phyloP scores from a whole-genome alignment of 2,113 vertebrate genomes.

The Cairina moschata region DNA sequence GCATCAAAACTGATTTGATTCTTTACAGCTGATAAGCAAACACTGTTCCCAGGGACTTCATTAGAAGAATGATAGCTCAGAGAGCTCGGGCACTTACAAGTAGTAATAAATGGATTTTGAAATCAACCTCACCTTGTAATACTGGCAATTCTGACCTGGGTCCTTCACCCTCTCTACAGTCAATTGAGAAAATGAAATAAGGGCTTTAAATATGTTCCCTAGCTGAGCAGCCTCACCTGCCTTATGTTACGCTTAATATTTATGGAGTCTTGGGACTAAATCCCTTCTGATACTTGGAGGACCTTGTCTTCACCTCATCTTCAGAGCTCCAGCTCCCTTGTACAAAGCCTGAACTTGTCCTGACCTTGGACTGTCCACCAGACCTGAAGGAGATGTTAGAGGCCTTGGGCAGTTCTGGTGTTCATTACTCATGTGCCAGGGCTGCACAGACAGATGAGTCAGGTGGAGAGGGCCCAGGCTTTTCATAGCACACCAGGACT shows the following conservation, averaged over 20 bases:
- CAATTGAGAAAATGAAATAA: neutral
- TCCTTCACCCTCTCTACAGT: neutral
- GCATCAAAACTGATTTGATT: slow-evolving; percentile 18
- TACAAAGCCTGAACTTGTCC: neutral
- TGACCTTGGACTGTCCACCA: neutral
- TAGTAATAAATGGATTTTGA: neutral
- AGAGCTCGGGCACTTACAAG: neutral
- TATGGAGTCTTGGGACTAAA: neutral
- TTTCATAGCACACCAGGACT: neutral
- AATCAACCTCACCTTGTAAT: neutral
- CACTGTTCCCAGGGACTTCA: neutral
- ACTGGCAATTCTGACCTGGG: neutral
- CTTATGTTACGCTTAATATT: neutral
- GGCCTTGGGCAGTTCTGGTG: neutral
- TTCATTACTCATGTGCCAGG: neutral
- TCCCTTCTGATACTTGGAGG: neutral
- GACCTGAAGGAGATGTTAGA: neutral
- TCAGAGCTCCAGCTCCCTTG: neutral
- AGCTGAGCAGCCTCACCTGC: neutral
- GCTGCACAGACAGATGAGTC: neutral
- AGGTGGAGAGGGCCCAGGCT: neutral
- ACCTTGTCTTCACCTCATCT: neutral
- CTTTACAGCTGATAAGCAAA: slow-evolving; percentile 9
- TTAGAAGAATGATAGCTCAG: neutral
- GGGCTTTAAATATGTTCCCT: neutral